Evolutionary conservation across 2,888 invertebrate genomes (phyloP).

Genomic region (Nematopogon swammerdamellus): DNA sequence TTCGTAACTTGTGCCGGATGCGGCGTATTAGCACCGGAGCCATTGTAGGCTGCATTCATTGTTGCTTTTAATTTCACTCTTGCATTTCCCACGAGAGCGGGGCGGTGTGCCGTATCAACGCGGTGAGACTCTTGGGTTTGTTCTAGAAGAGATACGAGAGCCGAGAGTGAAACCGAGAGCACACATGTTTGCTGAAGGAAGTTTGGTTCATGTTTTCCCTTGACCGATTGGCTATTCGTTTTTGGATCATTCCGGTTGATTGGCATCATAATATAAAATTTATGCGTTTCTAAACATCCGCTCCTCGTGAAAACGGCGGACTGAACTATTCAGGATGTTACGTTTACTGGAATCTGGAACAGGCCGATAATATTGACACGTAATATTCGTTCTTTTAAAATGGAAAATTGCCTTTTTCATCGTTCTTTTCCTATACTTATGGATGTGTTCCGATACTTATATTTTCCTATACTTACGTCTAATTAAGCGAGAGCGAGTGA

Average conservation of each 20-base stretch:
- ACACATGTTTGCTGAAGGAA: conserved; percentile 1
- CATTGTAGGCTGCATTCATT: conserved; percentile 19
- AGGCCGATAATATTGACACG: no score
- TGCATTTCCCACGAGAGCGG: conserved; percentile 24
- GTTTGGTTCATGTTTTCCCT: conserved; percentile 9
- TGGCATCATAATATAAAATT: neutral
- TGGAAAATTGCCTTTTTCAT: no score
- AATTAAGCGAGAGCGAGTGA: no score
- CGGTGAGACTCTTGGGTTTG: conserved; percentile 9
- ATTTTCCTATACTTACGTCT: no score
- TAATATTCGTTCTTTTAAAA: no score
- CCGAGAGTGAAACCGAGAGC: conserved; percentile 13
- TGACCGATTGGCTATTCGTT: conserved; percentile 13
- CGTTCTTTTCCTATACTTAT: no score
- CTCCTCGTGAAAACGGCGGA: neutral
- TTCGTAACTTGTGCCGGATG: conserved; percentile 37
- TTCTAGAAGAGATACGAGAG: conserved; percentile 17
- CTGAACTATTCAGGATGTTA: no score
- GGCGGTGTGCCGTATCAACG: neutral
- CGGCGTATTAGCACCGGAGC: conserved; percentile 21
- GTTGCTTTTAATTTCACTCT: conserved; percentile 35
- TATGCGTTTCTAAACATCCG: neutral
- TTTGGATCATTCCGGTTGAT: conserved; percentile 14
- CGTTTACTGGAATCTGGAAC: no score
- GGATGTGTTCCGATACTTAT: no score